These are phyloP conservation scores for Chiloscyllium punctatum DNA, from an alignment of 2,797 vertebrate genomes.

Conservation along the genomic window DNA sequence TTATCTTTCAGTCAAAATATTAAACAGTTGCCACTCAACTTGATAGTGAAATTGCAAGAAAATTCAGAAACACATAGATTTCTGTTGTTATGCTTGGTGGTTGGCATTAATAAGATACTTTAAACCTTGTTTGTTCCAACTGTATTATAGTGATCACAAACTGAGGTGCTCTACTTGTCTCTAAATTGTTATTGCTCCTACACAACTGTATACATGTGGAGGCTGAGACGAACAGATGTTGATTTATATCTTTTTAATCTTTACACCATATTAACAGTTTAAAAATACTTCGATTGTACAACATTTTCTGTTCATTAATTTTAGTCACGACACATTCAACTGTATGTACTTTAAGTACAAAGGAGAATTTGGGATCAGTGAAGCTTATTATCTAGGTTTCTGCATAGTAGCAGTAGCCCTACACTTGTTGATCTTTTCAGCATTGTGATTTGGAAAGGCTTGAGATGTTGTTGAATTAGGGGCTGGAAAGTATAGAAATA, in stretches of 20 bases:
- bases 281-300: background rate
- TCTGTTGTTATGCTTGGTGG: background rate
- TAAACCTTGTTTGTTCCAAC: background rate
- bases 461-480: background rate
- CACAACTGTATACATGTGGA: background rate
- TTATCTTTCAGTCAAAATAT: background rate
- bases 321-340: background rate
- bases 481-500: background rate
- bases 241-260: background rate
- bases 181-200: too few species aligned
- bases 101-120: background rate
- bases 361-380: background rate
- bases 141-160: background rate
- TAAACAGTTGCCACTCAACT: background rate
- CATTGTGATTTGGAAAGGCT: constrained; percentile 4
- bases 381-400: background rate
- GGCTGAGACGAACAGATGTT: background rate
- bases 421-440: background rate
- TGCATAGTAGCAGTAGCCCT: background rate
- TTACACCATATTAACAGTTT: background rate
- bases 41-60: background rate
- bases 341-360: background rate
- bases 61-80: background rate
- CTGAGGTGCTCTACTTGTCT: background rate
- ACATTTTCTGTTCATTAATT: background rate